These are phyloP conservation scores for Dolichomitus sp. DNA, from an alignment of 2,888 invertebrate species.

Conservation along the genomic window DNA sequence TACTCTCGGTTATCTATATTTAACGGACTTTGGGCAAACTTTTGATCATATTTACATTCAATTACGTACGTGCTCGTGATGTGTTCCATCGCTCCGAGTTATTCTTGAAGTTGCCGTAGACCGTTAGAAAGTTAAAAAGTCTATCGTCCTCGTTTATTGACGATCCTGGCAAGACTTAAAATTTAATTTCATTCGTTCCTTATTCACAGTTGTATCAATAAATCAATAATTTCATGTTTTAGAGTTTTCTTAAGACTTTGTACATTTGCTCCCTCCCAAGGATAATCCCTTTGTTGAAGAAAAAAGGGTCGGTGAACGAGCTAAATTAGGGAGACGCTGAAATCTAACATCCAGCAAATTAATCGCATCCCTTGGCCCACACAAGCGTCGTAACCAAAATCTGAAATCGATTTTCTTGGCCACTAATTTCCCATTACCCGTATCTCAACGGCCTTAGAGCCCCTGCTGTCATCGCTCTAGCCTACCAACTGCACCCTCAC, in stretches of 20 bases:
- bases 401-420: constrained; percentile 78
- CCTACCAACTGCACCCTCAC: constrained; percentile 76
- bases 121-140: constrained; percentile 60
- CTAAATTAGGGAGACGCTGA: constrained; percentile 9
- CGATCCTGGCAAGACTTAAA: constrained; percentile 18
- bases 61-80: constrained; percentile 72
- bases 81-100: constrained; percentile 25
- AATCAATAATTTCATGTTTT: neutral
- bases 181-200: constrained; percentile 23
- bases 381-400: constrained; percentile 68
- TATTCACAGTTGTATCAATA: neutral
- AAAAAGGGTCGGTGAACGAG: constrained; percentile 2
- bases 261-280: constrained; percentile 11
- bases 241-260: neutral
- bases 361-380: constrained; percentile 43
- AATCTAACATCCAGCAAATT: constrained; percentile 53
- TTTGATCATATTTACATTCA: constrained; percentile 80
- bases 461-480: constrained; percentile 68
- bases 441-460: constrained; percentile 66
- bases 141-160: constrained; percentile 59
- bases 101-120: constrained; percentile 43
- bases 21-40: constrained; percentile 76
- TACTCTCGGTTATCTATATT: constrained; percentile 77
- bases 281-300: constrained; percentile 6
- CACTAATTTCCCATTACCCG: constrained; percentile 79